Evolutionary conservation across 35 echinoderm and acorn worm genomes (phyloP).

Genomic region (Patiria miniata): DNA sequence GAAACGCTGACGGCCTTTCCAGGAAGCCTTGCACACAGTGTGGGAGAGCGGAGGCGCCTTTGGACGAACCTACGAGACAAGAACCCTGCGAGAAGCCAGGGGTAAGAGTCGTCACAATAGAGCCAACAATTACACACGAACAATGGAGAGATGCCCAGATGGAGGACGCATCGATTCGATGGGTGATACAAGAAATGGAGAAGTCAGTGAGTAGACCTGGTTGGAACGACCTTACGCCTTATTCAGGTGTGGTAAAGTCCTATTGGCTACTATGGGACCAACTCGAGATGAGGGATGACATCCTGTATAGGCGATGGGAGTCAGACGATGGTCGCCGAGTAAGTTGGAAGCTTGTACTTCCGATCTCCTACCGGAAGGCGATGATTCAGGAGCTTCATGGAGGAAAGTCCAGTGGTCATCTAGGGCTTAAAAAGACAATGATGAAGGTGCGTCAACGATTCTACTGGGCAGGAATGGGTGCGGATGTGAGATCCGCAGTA

Average conservation of each 20-base stretch:
- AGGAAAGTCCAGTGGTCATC: conserved; percentile 40
- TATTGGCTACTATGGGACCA: conserved; percentile 29
- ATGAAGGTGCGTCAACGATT: conserved; percentile 38
- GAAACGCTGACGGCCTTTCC: conserved; percentile 9
- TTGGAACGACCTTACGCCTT: not conserved
- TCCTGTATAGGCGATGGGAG: conserved; percentile 65
- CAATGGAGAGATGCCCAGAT: not conserved
- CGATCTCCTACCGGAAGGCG: not conserved
- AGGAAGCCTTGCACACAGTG: not conserved
- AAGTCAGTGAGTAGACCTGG: not conserved
- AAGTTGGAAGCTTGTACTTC: conserved; percentile 46
- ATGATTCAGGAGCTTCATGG: conserved; percentile 41
- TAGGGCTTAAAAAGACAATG: conserved; percentile 51
- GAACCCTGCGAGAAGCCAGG: not conserved
- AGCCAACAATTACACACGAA: not conserved
- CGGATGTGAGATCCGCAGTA: conserved; percentile 25
- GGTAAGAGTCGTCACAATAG: not conserved
- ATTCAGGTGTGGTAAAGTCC: conserved; percentile 3
- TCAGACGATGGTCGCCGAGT: conserved; percentile 25
- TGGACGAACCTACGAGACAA: too few relatives aligned
- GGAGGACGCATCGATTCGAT: not conserved
- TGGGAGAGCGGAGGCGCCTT: not conserved
- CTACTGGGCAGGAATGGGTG: conserved; percentile 52
- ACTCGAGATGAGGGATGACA: not conserved
- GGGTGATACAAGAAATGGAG: not conserved